These are phyloP conservation scores for Arrhopalites spinosus DNA, from an alignment of 2,888 invertebrate species.

Conservation along the genomic window DNA sequence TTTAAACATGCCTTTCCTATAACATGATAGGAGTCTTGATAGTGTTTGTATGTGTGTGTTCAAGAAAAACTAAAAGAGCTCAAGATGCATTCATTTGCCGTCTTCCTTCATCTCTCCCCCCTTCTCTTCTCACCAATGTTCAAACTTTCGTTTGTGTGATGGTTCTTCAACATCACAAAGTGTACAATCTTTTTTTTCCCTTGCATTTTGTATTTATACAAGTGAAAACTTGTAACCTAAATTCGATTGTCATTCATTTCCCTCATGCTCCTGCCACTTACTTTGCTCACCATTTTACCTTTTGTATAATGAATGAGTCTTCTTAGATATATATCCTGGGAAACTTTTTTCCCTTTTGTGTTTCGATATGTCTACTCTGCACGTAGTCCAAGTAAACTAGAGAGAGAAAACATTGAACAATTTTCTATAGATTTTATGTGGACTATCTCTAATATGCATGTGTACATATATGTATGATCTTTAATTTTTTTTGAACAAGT, in stretches of 20 bases:
- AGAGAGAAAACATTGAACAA: neutral
- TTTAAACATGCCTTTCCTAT: too few relatives aligned
- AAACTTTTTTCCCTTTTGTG: neutral
- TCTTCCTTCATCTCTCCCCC: too few relatives aligned
- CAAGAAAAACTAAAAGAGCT: too few relatives aligned
- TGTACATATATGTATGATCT: neutral
- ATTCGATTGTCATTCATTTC: conserved; percentile 30
- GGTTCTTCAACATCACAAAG: neutral
- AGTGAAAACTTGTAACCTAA: conserved; percentile 35
- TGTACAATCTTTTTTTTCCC: neutral
- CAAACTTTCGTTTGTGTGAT: neutral
- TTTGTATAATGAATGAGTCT: neutral
- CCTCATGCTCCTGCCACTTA: conserved; percentile 7
- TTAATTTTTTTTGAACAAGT: too few relatives aligned
- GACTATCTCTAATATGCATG: neutral
- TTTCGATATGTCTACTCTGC: neutral
- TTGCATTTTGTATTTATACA: conserved; percentile 16
- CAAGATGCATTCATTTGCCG: too few relatives aligned
- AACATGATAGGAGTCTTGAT: too few relatives aligned
- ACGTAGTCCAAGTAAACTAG: too few relatives aligned
- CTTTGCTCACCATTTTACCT: neutral
- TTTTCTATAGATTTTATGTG: neutral
- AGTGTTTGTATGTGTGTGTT: too few relatives aligned
- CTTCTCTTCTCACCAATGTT: too few relatives aligned
- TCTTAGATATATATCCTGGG: neutral